Evolutionary conservation across 1,140 invertebrate genomes (phyloP).

Genomic region (Drosophila ananassae): DNA sequence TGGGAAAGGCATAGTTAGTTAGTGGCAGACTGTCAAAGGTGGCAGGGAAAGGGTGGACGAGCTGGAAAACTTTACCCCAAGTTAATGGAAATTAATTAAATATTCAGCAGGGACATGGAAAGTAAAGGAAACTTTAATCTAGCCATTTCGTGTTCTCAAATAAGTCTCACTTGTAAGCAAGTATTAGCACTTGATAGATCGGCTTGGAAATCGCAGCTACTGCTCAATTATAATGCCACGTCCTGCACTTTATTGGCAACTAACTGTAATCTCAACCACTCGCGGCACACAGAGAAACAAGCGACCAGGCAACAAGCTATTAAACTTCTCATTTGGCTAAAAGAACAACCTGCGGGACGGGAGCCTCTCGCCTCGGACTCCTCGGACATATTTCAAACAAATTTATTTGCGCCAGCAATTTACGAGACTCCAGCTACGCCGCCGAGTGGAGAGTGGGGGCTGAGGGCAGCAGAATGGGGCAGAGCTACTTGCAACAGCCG

Average conservation of each 20-base stretch:
- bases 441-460: not conserved
- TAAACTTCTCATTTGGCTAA: constrained; percentile 49
- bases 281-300: constrained; percentile 15
- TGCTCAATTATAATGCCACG: constrained; percentile 16
- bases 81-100: constrained; percentile 35
- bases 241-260: constrained; percentile 6
- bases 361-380: constrained; percentile 25
- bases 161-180: not conserved
- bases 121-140: not conserved
- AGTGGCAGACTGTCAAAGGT: constrained; percentile 4
- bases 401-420: constrained; percentile 80
- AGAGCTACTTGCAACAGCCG: constrained; percentile 9
- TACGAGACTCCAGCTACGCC: constrained; percentile 51
- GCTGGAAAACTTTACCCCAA: constrained; percentile 9
- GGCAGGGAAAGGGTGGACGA: not conserved
- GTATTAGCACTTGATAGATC: not conserved
- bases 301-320: constrained; percentile 38
- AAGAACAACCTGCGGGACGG: constrained; percentile 21
- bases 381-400: constrained; percentile 72
- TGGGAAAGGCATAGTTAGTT: constrained; percentile 33
- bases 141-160: not conserved
- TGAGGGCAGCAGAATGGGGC: constrained; percentile 12
- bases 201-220: not conserved
- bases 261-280: constrained; percentile 36
- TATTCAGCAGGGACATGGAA: not conserved